These are phyloP conservation scores for Gastrophryne carolinensis DNA, from an alignment of 2,797 vertebrate species.

Conservation along the genomic window DNA sequence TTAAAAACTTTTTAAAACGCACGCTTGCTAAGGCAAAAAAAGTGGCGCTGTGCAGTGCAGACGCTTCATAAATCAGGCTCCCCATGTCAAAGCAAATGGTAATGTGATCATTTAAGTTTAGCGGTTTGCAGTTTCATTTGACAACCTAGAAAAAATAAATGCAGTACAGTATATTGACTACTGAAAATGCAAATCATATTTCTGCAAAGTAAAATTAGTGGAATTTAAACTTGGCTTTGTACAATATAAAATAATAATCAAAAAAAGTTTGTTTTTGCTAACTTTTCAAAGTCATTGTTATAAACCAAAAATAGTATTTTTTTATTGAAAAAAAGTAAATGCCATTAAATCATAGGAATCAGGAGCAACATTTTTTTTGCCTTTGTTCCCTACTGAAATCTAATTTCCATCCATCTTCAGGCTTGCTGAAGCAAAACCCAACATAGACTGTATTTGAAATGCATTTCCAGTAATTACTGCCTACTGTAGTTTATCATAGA, in stretches of 20 bases:
- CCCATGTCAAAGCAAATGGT: background rate
- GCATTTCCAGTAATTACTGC: background rate
- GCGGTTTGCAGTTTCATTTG: background rate
- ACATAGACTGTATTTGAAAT: background rate
- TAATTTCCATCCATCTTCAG: no score
- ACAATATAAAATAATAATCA: background rate
- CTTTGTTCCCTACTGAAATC: no score
- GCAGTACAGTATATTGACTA: background rate
- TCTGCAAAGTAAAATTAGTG: background rate
- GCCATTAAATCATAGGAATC: no score
- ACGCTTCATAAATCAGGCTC: no score
- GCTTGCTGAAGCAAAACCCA: background rate
- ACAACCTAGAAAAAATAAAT: background rate
- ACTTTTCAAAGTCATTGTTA: background rate
- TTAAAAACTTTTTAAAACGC: no score
- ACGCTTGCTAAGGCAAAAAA: no score
- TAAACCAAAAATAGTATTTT: no score
- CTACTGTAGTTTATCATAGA: no score
- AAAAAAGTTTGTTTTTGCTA: background rate
- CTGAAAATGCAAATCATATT: background rate
- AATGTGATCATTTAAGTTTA: background rate
- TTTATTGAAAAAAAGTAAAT: no score
- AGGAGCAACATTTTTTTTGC: no score
- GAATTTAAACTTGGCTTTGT: background rate
- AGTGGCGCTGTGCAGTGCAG: no score